Evolutionary conservation across 2,888 invertebrate species (phyloP).

Genomic region (Epirrhoe tristata): DNA sequence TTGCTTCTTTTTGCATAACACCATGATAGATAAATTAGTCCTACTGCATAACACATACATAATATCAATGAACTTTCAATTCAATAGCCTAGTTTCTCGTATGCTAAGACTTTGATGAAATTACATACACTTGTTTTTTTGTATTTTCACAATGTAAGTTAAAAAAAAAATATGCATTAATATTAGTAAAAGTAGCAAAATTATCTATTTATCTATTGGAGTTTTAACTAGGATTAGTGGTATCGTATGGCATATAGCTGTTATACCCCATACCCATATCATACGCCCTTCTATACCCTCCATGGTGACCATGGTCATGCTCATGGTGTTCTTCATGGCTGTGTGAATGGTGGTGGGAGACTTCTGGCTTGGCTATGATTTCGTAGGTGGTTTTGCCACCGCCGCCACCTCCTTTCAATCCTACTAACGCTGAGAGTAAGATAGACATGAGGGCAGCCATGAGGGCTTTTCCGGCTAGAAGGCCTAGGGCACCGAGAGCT

Average conservation of each 20-base stretch:
- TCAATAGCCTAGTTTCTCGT: too few species aligned
- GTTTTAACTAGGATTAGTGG: conserved; percentile 52
- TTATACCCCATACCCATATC: conserved; percentile 72
- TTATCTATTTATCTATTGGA: neutral
- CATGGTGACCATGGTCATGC: conserved; percentile 82
- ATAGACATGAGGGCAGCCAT: conserved; percentile 93
- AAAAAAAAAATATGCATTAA: conserved; percentile 1
- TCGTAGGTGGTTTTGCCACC: conserved; percentile 92
- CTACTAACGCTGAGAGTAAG: conserved; percentile 90
- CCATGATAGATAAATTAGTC: too few species aligned
- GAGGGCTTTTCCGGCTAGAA: conserved; percentile 93
- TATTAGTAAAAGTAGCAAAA: too few species aligned
- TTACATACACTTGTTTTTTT: neutral
- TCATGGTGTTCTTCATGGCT: conserved; percentile 88
- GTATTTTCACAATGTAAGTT: conserved; percentile 1
- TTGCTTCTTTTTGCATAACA: too few species aligned
- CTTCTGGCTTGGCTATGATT: conserved; percentile 92
- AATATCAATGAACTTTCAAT: too few species aligned
- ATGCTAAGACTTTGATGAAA: too few species aligned
- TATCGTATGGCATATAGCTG: conserved; percentile 77
- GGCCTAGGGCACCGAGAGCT: conserved; percentile 90
- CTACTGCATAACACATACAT: too few species aligned
- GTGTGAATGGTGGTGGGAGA: conserved; percentile 89
- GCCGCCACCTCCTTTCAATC: conserved; percentile 89
- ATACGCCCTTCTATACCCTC: conserved; percentile 84